Evolutionary conservation across 2,888 invertebrate species (phyloP), one percentile per base, ranked within the genome.

Genomic region (Eremobia ochroleuca): DNA sequence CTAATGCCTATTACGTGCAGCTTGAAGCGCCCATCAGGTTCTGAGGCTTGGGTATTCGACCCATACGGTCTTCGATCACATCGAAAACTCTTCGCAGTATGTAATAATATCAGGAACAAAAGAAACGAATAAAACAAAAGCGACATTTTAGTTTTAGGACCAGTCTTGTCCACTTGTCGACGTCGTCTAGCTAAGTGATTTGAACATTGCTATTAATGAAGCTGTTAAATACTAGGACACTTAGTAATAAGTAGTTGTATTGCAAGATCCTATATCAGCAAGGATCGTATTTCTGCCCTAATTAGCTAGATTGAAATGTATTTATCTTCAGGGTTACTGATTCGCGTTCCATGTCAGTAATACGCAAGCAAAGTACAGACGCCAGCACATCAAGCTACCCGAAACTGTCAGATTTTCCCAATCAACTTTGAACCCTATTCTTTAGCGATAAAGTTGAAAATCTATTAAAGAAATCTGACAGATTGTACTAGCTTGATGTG

Each of bases 1-100:
- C 93, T 93, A 28, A 90, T 87, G 11, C 92, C 94, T 15, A 92
- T 70, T 0, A 96, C 91, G 4, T 87, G 77, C 52, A 96, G 82
- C 70, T 92, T 91, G 65, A 93, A 96, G 2, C 96, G 91, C 0
- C 96, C 96, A 82, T 96, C 96, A 0, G 96, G 86, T n/a, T 93
- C 89, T 1, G 95, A 93, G 2, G 95, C 86, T 77, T 92, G 92
- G 0, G 93, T 91, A 5, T 91, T 94, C 0, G 96, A 91, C 0
- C 95, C 95, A 82, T 95, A 96, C 0, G 96, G 96, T 73, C 92
- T 91, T 77, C 96, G 91, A 68, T 96, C 95, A 85, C 96, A 96
- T 28, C 95, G 94, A 77, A 94, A 95, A 77, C 91, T 81, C 11
- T 64, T 31, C 9, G 86, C 88, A 69, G 59, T 5, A 76, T 67